A percentile compares a stretch with the other conserved stretches of the same genome.
phyloP scores from a whole-genome alignment of 1,140 invertebrate genomes.

The Ptiloglossa arizonensis region DNA sequence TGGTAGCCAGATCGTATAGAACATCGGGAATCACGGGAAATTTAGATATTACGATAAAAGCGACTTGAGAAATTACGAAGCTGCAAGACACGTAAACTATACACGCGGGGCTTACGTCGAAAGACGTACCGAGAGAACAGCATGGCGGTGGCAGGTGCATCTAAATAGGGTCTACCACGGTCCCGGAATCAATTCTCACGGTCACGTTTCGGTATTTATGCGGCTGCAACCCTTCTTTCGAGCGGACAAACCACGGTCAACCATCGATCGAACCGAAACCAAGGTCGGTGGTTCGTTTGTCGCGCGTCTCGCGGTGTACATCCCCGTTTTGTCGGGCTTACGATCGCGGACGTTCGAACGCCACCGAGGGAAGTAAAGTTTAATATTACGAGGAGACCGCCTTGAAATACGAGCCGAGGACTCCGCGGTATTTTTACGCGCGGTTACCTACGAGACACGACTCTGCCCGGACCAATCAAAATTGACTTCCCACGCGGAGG shows the following conservation, averaged over 20 bases:
- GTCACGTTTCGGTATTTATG: conserved; percentile 66
- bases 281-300: conserved; percentile 25
- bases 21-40: not conserved
- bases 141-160: conserved; percentile 57
- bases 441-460: conserved; percentile 3
- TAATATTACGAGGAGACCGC: conserved; percentile 6
- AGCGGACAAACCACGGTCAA: conserved; percentile 39
- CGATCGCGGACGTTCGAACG: conserved; percentile 1
- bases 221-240: conserved; percentile 39
- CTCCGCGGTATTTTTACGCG: conserved; percentile 15
- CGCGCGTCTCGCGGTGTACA: conserved; percentile 42
- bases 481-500: not conserved
- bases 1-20: not conserved
- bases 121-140: too few relatives aligned
- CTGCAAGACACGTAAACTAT: conserved; percentile 24
- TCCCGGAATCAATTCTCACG: conserved; percentile 56
- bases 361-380: not conserved
- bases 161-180: conserved; percentile 46
- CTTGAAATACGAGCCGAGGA: conserved; percentile 11
- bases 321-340: conserved; percentile 27
- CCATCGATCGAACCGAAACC: conserved; percentile 46
- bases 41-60: conserved; percentile 2
- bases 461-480: too few relatives aligned
- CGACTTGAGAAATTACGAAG: not conserved
- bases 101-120: conserved; percentile 1